Conservation (phyloP, 2,888 invertebrate species). For the Drosophila leonis region DNA sequence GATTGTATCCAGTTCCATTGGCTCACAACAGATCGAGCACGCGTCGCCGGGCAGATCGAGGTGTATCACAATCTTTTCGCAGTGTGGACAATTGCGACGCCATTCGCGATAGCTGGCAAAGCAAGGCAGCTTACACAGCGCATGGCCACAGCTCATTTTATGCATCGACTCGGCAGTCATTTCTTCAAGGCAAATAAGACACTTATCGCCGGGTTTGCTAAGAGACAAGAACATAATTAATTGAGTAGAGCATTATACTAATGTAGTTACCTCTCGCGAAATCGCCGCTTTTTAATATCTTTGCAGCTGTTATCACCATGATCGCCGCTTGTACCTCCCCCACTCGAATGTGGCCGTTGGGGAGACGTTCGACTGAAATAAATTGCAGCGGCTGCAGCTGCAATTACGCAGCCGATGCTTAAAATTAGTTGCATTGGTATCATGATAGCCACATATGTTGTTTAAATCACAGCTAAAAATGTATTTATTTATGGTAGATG, state of each 20-base stretch:
- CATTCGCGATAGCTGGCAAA: background rate
- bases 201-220: slow-evolving; percentile 52
- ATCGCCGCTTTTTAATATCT: background rate
- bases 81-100: slow-evolving; percentile 35
- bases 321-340: background rate
- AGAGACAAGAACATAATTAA: background rate
- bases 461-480: background rate
- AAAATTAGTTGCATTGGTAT: slow-evolving; percentile 29
- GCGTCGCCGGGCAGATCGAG: slow-evolving; percentile 38
- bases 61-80: slow-evolving; percentile 15
- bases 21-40: slow-evolving; percentile 60
- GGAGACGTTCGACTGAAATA: slow-evolving; percentile 10
- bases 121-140: slow-evolving; percentile 43
- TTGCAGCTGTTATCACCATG: background rate
- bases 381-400: slow-evolving; percentile 30
- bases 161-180: slow-evolving; percentile 32
- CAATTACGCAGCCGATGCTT: slow-evolving; percentile 35
- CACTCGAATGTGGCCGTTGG: background rate
- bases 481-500: background rate
- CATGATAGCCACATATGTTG: slow-evolving; percentile 37
- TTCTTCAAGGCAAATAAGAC: slow-evolving; percentile 22
- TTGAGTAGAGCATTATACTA: background rate
- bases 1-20: slow-evolving; percentile 29
- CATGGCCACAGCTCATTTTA: slow-evolving; percentile 54
- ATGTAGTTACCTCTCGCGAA: slow-evolving; percentile 17